Conservation (phyloP, 2,888 invertebrate species). For the Dichetophora obliterata region DNA sequence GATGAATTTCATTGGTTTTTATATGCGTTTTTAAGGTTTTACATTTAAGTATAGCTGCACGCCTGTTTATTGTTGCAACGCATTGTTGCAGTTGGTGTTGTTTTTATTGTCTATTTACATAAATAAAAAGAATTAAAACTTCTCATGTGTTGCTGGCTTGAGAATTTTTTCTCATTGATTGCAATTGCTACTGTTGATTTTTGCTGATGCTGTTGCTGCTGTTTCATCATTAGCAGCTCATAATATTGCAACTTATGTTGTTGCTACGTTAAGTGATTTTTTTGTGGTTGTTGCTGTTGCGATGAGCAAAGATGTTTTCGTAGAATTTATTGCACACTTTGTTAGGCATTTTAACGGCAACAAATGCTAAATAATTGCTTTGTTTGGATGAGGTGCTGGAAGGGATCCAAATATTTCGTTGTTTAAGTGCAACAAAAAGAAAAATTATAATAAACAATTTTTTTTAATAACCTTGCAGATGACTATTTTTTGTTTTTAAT, state of each 20-base stretch:
- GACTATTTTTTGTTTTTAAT: no score
- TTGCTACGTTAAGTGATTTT: not conserved
- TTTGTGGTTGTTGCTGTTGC: not conserved
- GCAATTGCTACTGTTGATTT: not conserved
- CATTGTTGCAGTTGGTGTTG: conserved; percentile 1
- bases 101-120: conserved; percentile 11
- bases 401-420: no score
- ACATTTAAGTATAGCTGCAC: not conserved
- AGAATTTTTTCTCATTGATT: not conserved
- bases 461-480: no score
- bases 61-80: not conserved
- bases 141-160: not conserved
- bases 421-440: no score
- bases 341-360: no score
- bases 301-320: not conserved
- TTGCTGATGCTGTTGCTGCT: not conserved
- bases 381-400: no score
- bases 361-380: no score
- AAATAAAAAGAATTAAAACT: not conserved
- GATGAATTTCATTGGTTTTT: not conserved
- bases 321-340: not conserved
- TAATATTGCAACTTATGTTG: conserved; percentile 22
- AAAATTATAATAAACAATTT: no score
- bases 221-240: conserved; percentile 24
- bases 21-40: not conserved